Percentiles rank a stretch among this genome's conserved stretches.
Conservation (phyloP, 2,113 vertebrate species). For the Balaenoptera acutorostrata region DNA sequence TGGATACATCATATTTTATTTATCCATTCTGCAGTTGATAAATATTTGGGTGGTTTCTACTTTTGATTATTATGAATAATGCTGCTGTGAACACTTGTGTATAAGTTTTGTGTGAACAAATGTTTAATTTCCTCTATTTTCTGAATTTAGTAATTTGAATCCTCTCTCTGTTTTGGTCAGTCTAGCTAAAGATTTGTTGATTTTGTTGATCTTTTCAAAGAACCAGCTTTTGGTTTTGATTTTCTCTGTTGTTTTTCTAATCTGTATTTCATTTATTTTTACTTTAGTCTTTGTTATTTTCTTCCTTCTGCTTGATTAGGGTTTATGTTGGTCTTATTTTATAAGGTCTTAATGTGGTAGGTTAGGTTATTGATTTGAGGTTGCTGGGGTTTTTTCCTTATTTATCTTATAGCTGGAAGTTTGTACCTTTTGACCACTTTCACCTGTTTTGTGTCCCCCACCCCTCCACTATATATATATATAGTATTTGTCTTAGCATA, state of each 20-base stretch:
- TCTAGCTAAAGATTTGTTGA: background rate
- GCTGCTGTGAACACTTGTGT: background rate
- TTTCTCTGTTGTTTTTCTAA: background rate
- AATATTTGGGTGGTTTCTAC: background rate
- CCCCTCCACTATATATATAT: background rate
- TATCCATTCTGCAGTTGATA: background rate
- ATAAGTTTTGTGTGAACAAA: background rate
- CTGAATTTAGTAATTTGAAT: background rate
- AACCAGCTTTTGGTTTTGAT: background rate
- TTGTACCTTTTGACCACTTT: background rate
- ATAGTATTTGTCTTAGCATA: background rate
- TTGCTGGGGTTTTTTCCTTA: background rate
- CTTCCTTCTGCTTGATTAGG: background rate
- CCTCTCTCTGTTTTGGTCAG: background rate
- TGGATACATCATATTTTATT: background rate
- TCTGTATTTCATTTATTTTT: background rate
- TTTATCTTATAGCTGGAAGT: background rate
- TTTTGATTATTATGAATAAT: background rate
- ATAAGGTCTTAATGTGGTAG: background rate
- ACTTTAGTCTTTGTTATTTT: background rate
- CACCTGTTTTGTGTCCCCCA: background rate
- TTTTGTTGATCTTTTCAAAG: background rate
- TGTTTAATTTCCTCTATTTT: background rate
- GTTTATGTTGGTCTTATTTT: background rate
- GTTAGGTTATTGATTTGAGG: background rate